Base-by-base conservation (phyloP, 2,888 invertebrate species). In the Ellobium chinense region DNA sequence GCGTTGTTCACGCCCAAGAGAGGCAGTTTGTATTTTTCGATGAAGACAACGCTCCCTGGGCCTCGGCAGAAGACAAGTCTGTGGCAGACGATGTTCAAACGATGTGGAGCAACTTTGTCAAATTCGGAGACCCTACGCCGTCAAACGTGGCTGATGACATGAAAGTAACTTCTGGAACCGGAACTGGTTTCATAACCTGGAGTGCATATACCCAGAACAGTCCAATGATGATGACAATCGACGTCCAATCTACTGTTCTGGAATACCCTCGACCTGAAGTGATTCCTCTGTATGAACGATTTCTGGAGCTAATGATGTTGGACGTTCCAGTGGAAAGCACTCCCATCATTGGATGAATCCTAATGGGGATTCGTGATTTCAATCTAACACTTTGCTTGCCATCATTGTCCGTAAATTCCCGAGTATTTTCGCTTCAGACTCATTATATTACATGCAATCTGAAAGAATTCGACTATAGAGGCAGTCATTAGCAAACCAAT, bases 71-170 rank as follows among this genome's bases (percentile, higher is more conserved):
- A 21, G 78, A 78, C 62, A 62, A 14, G 12, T 21, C 29, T 7
- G 70, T 78, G 1, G 62, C 54, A 31, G 39, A 60, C 29, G 21
- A n/a, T 27, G 68, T 77, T 18, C 65, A 66, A n/a, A 58, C 46
- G 14, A 70, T 78, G 78, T 78, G 78, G 78, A 37, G 27, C n/a
- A 76, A 76, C 54, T 76, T 76, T 56, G 63, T 66, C 1, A 76
- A 66, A 63, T 36, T 24, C 31, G 76, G 76, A 27, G 36, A 76
- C 54, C 76, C 76, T 2, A 76, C 76, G 14, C 66, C 76, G 18
- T 1, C 54, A 54, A 3, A 27, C 24, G 29, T 36, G 1, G 1
- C 1, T 1, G 0, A 31, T 12, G 18, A 46, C 7, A 46, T 18
- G 7, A 7, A 7, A 18, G 46, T 46, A 12, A n/a, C n/a, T n/a